Percentiles rank a stretch among this genome's conserved stretches.
phyloP scores from a whole-genome alignment of 2,113 vertebrate genomes.

The Vanacampus margaritifer region DNA sequence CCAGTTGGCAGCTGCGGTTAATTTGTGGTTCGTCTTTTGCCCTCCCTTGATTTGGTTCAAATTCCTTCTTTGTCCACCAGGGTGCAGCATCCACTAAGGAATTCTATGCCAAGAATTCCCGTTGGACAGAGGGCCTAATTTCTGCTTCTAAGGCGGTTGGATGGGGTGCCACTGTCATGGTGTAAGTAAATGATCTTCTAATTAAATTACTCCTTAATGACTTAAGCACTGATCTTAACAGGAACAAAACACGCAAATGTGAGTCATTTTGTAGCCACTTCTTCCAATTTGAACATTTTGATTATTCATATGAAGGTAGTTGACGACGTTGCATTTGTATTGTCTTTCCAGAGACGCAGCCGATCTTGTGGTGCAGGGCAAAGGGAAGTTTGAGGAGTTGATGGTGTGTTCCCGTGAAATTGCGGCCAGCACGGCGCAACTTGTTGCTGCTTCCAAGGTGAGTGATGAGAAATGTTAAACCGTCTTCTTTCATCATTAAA shows the following conservation, averaged over 20 bases:
- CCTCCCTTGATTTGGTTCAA: neutral
- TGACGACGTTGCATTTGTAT: neutral
- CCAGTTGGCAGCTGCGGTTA: too few species aligned
- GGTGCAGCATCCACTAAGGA: conserved; percentile 91
- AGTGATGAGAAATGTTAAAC: conserved; percentile 2
- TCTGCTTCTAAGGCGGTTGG: conserved; percentile 95
- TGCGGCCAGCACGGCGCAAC: conserved; percentile 91
- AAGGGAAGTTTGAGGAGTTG: conserved; percentile 93
- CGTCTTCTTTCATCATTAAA: too few species aligned
- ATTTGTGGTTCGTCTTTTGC: neutral
- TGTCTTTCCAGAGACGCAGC: conserved; percentile 82
- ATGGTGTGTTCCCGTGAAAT: conserved; percentile 97
- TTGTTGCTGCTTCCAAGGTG: conserved; percentile 97
- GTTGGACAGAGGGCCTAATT: conserved; percentile 96
- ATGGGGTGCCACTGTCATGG: conserved; percentile 96
- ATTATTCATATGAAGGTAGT: neutral
- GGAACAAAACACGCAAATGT: neutral
- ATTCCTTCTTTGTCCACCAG: conserved; percentile 62
- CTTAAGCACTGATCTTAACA: neutral
- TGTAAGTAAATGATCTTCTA: conserved; percentile 77
- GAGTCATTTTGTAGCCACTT: neutral
- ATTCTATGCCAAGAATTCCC: conserved; percentile 96
- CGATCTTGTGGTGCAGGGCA: conserved; percentile 89
- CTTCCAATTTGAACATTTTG: neutral
- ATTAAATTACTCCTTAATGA: neutral